Evolutionary conservation across 2,113 vertebrate species (phyloP).

Genomic region (Ameiurus melas): DNA sequence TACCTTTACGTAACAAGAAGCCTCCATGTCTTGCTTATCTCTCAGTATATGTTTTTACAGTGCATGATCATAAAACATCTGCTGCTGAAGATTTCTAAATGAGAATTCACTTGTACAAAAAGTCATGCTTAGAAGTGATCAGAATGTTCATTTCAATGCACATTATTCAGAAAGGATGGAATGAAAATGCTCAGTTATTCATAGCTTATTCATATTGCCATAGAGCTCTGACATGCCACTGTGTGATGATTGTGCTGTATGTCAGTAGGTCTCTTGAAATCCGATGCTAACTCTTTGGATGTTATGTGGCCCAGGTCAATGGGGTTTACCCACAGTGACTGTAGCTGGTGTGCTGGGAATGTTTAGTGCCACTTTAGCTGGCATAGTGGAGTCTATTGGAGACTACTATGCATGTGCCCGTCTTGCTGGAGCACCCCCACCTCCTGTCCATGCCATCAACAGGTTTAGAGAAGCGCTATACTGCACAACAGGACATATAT

Average conservation of each 20-base stretch:
- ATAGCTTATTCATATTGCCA: background rate
- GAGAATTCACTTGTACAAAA: background rate
- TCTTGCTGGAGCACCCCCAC: slow-evolving; percentile 85
- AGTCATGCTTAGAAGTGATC: background rate
- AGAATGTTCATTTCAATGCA: background rate
- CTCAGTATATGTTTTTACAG: background rate
- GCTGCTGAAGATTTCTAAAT: background rate
- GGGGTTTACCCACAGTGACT: slow-evolving; percentile 91
- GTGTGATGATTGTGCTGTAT: background rate
- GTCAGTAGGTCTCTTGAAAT: background rate
- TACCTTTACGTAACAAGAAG: background rate
- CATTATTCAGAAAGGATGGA: background rate
- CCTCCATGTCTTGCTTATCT: background rate
- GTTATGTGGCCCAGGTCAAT: slow-evolving; percentile 80
- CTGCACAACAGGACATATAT: background rate
- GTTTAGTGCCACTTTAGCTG: slow-evolving; percentile 91
- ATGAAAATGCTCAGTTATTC: background rate
- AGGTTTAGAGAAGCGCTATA: slow-evolving; percentile 72
- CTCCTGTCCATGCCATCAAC: slow-evolving; percentile 94
- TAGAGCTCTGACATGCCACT: background rate
- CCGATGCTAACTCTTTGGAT: background rate
- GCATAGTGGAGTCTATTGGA: slow-evolving; percentile 94
- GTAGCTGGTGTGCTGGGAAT: slow-evolving; percentile 90
- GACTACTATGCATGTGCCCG: slow-evolving; percentile 97
- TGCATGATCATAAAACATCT: background rate